Evolutionary conservation across 1,140 invertebrate species (phyloP).

Genomic region (Platyura marginata): DNA sequence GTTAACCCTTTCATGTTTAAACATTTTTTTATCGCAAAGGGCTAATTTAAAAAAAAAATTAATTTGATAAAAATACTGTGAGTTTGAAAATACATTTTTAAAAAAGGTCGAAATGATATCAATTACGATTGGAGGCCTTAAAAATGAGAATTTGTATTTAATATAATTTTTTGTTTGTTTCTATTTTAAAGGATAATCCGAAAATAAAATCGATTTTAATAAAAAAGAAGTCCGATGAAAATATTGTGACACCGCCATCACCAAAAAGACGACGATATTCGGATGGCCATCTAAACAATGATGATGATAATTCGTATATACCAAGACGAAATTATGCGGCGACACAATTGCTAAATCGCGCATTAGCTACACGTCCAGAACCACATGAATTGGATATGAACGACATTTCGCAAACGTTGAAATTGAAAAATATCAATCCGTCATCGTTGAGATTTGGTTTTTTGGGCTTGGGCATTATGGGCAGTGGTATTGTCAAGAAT

Average conservation of each 20-base stretch:
- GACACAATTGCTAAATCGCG: background rate
- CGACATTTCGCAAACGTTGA: slow-evolving; percentile 56
- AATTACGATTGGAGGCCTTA: no score
- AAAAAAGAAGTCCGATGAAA: background rate
- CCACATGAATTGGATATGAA: slow-evolving; percentile 57
- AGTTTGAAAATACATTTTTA: no score
- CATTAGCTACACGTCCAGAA: slow-evolving; percentile 21
- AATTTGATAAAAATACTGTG: no score
- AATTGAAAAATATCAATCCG: slow-evolving; percentile 72
- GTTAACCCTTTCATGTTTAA: no score
- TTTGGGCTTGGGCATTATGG: slow-evolving; percentile 89
- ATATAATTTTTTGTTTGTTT: no score
- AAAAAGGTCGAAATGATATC: no score
- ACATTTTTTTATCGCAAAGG: no score
- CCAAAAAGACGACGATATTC: slow-evolving; percentile 3
- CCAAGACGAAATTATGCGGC: slow-evolving; percentile 1
- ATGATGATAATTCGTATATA: background rate
- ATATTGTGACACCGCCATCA: background rate
- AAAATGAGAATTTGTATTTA: no score
- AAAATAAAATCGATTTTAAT: background rate
- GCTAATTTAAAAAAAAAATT: no score
- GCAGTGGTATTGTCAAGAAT: slow-evolving; percentile 89
- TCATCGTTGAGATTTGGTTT: slow-evolving; percentile 84
- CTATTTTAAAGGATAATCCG: no score
- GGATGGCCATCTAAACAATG: background rate